These are phyloP conservation scores for Isurus oxyrinchus DNA, from an alignment of 2,113 vertebrate genomes.

Conservation along the genomic window DNA sequence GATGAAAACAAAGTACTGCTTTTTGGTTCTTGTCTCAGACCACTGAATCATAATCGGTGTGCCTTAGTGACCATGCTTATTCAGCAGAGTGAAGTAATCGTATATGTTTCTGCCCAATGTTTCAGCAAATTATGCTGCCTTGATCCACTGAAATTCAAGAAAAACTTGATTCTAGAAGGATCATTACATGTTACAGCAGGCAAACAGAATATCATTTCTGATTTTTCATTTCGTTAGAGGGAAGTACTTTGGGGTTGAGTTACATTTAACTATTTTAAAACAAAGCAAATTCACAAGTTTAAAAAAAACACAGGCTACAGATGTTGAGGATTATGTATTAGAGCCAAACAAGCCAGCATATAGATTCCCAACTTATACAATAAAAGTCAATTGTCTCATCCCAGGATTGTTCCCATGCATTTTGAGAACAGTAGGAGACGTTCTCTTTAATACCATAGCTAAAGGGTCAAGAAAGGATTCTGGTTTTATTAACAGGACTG, in stretches of 20 bases:
- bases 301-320: too few species aligned
- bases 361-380: not conserved
- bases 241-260: not conserved
- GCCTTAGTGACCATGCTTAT: not conserved
- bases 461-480: too few species aligned
- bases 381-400: not conserved
- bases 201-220: not conserved
- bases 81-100: not conserved
- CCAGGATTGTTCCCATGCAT: too few species aligned
- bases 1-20: not conserved
- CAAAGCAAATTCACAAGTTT: too few species aligned
- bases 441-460: too few species aligned
- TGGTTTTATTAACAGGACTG: too few species aligned
- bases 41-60: not conserved
- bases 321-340: too few species aligned
- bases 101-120: not conserved
- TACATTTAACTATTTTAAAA: too few species aligned
- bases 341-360: too few species aligned
- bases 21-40: not conserved
- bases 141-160: not conserved
- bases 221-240: not conserved
- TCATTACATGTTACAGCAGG: not conserved
- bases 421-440: too few species aligned
- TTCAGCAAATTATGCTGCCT: not conserved
- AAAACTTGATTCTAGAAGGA: not conserved